Evolutionary conservation across 2,888 invertebrate species (phyloP).

Genomic region (Heliconius charithonia): DNA sequence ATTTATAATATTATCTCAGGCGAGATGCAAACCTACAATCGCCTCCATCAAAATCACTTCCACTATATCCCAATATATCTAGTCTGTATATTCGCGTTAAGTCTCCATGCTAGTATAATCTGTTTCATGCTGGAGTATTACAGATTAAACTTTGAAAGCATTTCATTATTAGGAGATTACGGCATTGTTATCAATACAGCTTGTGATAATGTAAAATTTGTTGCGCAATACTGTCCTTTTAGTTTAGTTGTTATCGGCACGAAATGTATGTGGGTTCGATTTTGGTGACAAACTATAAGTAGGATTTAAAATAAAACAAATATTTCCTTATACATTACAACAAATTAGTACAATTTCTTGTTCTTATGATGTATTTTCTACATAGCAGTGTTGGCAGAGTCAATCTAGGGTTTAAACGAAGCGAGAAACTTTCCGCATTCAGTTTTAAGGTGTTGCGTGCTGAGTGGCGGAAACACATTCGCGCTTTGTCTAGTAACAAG

Average conservation of each 20-base stretch:
- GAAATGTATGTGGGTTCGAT: neutral
- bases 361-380: too few species aligned
- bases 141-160: conserved; percentile 31
- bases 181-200: conserved; percentile 17
- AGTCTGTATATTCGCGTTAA: conserved; percentile 2
- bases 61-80: neutral
- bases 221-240: neutral
- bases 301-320: neutral
- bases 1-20: too few species aligned
- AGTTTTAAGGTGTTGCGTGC: too few species aligned
- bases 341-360: too few species aligned
- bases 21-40: neutral
- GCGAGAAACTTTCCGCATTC: too few species aligned
- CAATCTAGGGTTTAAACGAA: too few species aligned
- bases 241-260: neutral
- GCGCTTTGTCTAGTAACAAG: too few species aligned
- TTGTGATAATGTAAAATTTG: conserved; percentile 8
- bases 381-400: too few species aligned
- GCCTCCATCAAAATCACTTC: too few species aligned
- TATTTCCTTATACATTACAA: too few species aligned
- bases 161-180: conserved; percentile 34
- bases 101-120: conserved; percentile 4
- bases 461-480: too few species aligned
- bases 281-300: neutral
- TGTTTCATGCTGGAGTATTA: conserved; percentile 20